These are phyloP conservation scores for Micropoecilia bifurca DNA, from an alignment of 2,797 vertebrate genomes.

Conservation along the genomic window DNA sequence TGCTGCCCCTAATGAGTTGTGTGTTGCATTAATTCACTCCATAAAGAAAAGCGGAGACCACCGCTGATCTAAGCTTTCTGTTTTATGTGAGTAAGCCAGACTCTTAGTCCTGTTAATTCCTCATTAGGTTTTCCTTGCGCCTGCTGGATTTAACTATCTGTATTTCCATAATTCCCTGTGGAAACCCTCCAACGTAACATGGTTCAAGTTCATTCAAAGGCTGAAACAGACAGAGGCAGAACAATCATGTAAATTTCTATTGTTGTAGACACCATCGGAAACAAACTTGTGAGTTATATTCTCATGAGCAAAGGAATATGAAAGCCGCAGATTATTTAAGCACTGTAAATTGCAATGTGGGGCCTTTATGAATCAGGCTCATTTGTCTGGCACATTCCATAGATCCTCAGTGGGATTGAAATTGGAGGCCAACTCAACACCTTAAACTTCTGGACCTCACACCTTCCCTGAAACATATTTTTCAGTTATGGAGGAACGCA, in stretches of 20 bases:
- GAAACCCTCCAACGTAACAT: background rate
- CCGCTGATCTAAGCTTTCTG: conserved; percentile 12
- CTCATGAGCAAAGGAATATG: background rate
- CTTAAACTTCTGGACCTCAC: background rate
- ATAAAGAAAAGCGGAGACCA: conserved; percentile 56
- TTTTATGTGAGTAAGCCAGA: conserved; percentile 12
- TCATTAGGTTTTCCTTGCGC: conserved; percentile 16
- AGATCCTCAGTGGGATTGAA: background rate
- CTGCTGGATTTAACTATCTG: background rate
- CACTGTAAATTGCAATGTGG: background rate
- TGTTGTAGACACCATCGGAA: background rate
- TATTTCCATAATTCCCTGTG: background rate
- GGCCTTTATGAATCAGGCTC: background rate
- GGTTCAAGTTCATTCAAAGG: background rate
- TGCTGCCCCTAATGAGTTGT: conserved; percentile 48
- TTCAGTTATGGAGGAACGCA: background rate
- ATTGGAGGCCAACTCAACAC: background rate
- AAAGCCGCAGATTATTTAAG: background rate
- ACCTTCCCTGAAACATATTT: background rate
- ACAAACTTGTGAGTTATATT: background rate
- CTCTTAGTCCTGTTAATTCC: conserved; percentile 10
- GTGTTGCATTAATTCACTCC: conserved; percentile 57
- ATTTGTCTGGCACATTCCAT: background rate
- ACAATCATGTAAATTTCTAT: background rate
- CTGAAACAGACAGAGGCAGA: background rate